Evolutionary conservation across 1,140 invertebrate genomes (phyloP), one percentile per base, ranked within the genome.

Genomic region (Oedothorax gibbosus): DNA sequence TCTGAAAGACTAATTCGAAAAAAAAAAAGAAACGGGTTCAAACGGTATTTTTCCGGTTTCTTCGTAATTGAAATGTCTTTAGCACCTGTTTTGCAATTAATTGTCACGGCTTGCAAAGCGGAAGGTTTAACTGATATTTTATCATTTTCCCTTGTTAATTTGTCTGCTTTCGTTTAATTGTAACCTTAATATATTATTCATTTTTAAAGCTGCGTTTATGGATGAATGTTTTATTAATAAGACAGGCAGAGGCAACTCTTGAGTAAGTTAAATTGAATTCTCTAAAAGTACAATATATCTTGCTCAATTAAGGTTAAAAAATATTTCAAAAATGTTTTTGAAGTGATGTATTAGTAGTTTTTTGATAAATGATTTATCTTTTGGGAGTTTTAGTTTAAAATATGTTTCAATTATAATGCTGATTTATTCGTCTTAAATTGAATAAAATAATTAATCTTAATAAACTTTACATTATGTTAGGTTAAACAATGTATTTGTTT

Each of bases 81-180:
- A 73, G 50, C 80, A 82, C 69, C 80, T 82, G 80, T 73, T 82
- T 82, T 82, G 80, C 80, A 82, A 82, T 82, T 82, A 82, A 82
- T 82, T 82, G 80, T 82, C 80, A 82, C 66, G 21, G 80, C 18
- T 49, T 11, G 56, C n/a, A 60, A 14, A 54, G 49, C 53, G 35
- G 64, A 82, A 82, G 56, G 72, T 82, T 82, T 82, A 82, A 82
- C 69, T 71, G 69, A 73, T 82, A 82, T 82, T 82, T 82, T 72
- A 73, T 73, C 80, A 82, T 82, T 82, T 82, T 73, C 69, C 15
- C 66, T 82, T 65, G 35, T 73, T 82, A 73, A 73, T 64, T 82
- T 64, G 11, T 53, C 49, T 73, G 56, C 18, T 64, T 35, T 82
- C 15, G n/a, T 65, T 82, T 82, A 64, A 73, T 35, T 73, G 14